Evolutionary conservation across 2,797 vertebrate species (phyloP), one percentile per base, ranked within the genome.

Genomic region (Galagoides demidoff): DNA sequence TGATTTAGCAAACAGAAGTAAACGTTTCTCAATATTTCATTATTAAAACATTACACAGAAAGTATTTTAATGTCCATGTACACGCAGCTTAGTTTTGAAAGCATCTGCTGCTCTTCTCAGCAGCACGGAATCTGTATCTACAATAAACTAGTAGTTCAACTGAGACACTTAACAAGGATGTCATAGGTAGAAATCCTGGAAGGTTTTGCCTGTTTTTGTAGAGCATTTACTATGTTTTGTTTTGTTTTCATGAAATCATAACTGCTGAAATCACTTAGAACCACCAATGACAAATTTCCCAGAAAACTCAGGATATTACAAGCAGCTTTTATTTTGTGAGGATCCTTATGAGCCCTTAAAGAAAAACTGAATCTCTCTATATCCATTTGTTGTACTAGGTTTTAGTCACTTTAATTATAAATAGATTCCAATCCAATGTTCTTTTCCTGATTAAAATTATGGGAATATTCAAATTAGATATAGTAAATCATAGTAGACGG

Each of bases 231-330:
- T 27, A 45, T 68, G 23, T 4, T 52, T 74, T 52, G 34, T 27
- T 27, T n/a, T 45, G 68, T 70, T 66, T 34, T 14, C 37, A 52
- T 39, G 52, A 86, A 90, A 79, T 76, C 27, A 25, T 73, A 73
- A 83, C 59, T 90, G 90, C 71, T 94, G 79, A 94, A 89, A 55
- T 68, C 71, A 96, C 88, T 89, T 92, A 95, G 66, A 39, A 81
- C 96, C 66, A 87, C 45, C 84, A 85, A 17, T n/a, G 29, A 79
- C n/a, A 22, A 37, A 76, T 91, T 89, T 95, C 66, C 86, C 61
- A 55, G 74, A 94, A 95, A 94, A n/a, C 43, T 82, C 31, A n/a
- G 59, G 39, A 14, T 83, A 74, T 37, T 68, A 64, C 8, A 64
- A 29, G 39, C 31, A 92, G 66, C 45, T 79, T 85, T 93, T 87